phyloP scores from a whole-genome alignment of 1,140 invertebrate genomes.

The Sipha flava region DNA sequence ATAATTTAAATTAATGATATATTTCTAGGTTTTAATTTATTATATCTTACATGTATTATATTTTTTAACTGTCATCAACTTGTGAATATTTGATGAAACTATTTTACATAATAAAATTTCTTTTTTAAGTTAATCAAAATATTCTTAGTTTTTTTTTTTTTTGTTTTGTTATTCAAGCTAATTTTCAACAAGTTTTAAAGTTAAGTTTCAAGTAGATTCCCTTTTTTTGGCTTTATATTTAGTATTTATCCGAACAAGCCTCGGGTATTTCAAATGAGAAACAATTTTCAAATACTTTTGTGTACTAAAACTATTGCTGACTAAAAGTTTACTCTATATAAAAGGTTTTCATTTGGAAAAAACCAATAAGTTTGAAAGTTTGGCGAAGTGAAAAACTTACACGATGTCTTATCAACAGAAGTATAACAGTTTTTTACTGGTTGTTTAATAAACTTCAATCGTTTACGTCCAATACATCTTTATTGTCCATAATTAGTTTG shows the following conservation, averaged over 20 bases:
- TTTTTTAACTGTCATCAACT: no score
- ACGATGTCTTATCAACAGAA: neutral
- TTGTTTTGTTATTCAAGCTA: neutral
- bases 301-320: neutral
- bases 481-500: neutral
- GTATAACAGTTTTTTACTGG: neutral
- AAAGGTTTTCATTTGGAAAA: neutral
- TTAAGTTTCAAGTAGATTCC: neutral
- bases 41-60: no score
- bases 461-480: neutral
- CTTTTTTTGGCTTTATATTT: neutral
- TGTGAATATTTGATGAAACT: no score
- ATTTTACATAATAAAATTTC: no score
- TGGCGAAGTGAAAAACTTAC: neutral
- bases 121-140: no score
- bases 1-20: no score
- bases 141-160: neutral
- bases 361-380: neutral
- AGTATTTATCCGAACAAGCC: neutral
- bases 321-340: slow-evolving; percentile 1
- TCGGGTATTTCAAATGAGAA: neutral
- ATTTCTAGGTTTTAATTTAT: no score
- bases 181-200: neutral
- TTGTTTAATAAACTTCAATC: neutral
- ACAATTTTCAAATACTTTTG: neutral